A percentile compares a stretch with the other conserved stretches of the same genome.
phyloP scores from a whole-genome alignment of 2,113 vertebrate species.

The Empidonax alnorum region DNA sequence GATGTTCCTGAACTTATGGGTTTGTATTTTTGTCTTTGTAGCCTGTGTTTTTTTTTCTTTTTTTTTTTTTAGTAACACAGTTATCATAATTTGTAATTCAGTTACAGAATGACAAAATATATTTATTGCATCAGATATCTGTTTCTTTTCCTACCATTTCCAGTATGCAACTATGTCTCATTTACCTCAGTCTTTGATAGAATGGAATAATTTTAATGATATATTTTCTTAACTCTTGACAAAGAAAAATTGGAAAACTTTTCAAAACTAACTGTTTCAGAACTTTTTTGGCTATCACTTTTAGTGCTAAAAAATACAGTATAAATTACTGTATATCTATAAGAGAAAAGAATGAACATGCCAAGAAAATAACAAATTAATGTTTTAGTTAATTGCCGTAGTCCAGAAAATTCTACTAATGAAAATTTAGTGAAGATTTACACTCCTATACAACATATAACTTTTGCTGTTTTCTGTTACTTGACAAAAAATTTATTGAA shows the following conservation, averaged over 20 bases:
- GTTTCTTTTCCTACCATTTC: background rate
- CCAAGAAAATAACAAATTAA: background rate
- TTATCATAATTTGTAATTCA: background rate
- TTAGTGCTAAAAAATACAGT: background rate
- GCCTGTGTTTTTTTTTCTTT: background rate
- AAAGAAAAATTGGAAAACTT: background rate
- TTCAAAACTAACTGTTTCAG: background rate
- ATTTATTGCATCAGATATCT: background rate
- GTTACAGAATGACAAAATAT: background rate
- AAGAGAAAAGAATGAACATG: background rate
- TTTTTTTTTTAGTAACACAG: background rate
- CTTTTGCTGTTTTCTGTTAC: background rate
- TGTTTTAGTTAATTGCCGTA: background rate
- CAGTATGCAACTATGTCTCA: background rate
- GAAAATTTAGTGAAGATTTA: background rate
- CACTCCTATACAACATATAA: background rate
- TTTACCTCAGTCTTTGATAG: background rate
- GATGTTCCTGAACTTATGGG: background rate
- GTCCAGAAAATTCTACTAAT: background rate
- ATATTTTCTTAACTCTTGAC: background rate
- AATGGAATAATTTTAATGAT: background rate
- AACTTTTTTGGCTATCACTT: background rate
- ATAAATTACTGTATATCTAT: background rate
- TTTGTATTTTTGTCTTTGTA: background rate
- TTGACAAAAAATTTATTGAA: background rate